Conservation (phyloP, 2,113 vertebrate genomes). For the Dissostichus mawsoni region DNA sequence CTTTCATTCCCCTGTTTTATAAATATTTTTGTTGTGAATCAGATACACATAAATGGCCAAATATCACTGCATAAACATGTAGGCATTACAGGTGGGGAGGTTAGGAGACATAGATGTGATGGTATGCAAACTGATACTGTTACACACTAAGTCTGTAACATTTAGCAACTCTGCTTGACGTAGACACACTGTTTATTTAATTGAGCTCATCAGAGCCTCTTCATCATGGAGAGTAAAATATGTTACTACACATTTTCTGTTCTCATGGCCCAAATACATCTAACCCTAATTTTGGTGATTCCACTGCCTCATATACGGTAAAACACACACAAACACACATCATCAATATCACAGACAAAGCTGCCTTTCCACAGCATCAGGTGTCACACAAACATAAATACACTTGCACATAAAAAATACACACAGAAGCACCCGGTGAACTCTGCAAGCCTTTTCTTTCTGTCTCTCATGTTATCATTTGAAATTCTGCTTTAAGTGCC, state of each 20-base stretch:
- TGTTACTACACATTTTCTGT: conserved; percentile 42
- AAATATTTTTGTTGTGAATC: neutral
- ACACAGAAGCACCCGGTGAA: conserved; percentile 40
- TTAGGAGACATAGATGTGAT: conserved; percentile 29
- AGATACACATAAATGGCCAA: neutral
- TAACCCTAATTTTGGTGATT: conserved; percentile 60
- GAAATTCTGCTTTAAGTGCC: conserved; percentile 68
- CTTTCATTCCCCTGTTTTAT: neutral
- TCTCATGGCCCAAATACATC: conserved; percentile 63
- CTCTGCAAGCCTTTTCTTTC: conserved; percentile 35
- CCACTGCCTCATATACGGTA: conserved; percentile 28
- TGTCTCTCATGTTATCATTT: conserved; percentile 61
- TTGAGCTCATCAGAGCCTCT: conserved; percentile 45
- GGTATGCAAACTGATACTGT: conserved; percentile 20
- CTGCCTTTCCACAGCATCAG: neutral
- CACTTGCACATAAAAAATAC: conserved; percentile 5
- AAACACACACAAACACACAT: conserved; percentile 10
- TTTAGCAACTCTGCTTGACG: conserved; percentile 24
- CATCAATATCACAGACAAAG: too few species aligned
- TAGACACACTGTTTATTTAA: conserved; percentile 28
- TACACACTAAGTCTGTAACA: conserved; percentile 22
- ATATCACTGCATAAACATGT: conserved; percentile 29
- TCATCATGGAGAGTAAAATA: conserved; percentile 55
- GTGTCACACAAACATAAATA: conserved; percentile 19
- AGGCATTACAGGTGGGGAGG: conserved; percentile 30